Conservation (phyloP, 2,113 vertebrate genomes). For the Megaptera novaeangliae region DNA sequence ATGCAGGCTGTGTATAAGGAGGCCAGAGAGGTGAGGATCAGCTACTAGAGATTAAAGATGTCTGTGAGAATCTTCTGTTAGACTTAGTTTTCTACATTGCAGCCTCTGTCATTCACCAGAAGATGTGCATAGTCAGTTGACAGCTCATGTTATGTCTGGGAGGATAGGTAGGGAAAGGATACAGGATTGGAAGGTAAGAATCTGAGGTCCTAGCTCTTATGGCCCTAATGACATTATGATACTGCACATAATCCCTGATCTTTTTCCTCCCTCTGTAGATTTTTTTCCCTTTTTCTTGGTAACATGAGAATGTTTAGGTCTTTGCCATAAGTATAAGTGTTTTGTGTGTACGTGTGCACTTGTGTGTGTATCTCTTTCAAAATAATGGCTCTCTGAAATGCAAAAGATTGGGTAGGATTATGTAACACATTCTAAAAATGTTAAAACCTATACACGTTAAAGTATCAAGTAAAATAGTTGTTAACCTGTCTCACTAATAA, state of each 20-base stretch:
- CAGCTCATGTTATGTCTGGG: background rate
- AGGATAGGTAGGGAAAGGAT: background rate
- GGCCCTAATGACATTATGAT: background rate
- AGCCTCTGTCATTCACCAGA: background rate
- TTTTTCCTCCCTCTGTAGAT: background rate
- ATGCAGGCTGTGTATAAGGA: background rate
- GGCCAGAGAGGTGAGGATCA: background rate
- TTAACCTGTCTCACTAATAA: slow-evolving; percentile 60
- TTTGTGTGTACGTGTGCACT: background rate
- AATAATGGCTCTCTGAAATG: background rate
- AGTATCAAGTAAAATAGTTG: slow-evolving; percentile 52
- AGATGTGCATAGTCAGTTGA: background rate
- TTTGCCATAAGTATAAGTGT: background rate
- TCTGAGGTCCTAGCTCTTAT: background rate
- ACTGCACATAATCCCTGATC: background rate
- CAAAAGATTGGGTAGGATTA: background rate
- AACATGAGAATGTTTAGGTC: background rate
- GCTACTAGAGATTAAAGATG: background rate
- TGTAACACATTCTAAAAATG: slow-evolving; percentile 45
- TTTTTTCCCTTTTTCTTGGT: background rate
- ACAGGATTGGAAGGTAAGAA: background rate
- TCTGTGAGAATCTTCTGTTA: background rate
- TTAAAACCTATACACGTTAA: slow-evolving; percentile 38
- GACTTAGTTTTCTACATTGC: background rate
- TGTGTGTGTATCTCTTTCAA: background rate